Conservation (phyloP, 2,888 invertebrate species). For the Pediacus dermestoides region DNA sequence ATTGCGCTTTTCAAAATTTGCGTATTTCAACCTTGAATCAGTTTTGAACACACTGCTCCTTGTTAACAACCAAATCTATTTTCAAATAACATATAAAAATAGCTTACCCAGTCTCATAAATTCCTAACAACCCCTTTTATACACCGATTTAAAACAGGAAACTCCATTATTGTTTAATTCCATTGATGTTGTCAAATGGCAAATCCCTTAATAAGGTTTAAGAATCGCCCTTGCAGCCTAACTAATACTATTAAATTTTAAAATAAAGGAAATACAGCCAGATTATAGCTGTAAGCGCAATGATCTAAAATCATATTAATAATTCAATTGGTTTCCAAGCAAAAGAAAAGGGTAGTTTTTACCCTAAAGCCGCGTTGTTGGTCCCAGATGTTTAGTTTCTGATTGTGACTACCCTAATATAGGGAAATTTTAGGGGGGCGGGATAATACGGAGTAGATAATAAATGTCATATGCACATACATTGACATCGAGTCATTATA, state of each 20-base stretch:
- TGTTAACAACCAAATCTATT: too few relatives aligned
- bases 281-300: slow-evolving; percentile 24
- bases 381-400: slow-evolving; percentile 25
- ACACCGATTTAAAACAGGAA: too few relatives aligned
- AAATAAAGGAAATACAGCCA: slow-evolving; percentile 24
- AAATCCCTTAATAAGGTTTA: too few relatives aligned
- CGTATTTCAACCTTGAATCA: too few relatives aligned
- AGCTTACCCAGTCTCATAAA: too few relatives aligned
- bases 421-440: slow-evolving; percentile 13
- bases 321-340: slow-evolving; percentile 23
- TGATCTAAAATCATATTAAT: slow-evolving; percentile 30
- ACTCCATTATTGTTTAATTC: too few relatives aligned
- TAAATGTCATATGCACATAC: slow-evolving; percentile 1
- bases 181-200: too few relatives aligned
- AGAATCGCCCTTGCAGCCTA: too few relatives aligned
- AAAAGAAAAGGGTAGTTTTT: not conserved
- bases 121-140: too few relatives aligned
- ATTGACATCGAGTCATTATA: not conserved
- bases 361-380: slow-evolving; percentile 4
- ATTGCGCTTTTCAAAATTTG: too few relatives aligned
- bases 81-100: too few relatives aligned
- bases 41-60: too few relatives aligned
- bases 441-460: not conserved
- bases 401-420: slow-evolving; percentile 24
- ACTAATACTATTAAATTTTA: slow-evolving; percentile 12